Evolutionary conservation across 2,888 invertebrate species (phyloP).

Genomic region (Tiliacea citrago): DNA sequence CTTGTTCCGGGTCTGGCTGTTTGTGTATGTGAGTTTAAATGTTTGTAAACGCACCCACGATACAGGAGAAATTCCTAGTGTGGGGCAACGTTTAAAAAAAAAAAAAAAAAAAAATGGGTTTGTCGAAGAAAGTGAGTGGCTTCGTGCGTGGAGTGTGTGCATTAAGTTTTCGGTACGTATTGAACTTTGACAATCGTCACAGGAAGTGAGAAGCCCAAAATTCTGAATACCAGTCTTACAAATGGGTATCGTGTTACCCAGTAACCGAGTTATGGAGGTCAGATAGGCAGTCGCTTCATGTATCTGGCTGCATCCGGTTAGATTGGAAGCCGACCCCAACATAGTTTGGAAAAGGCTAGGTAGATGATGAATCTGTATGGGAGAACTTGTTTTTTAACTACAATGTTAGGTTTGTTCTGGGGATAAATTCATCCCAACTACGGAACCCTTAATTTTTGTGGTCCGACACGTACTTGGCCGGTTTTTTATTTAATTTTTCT

Average conservation of each 20-base stretch:
- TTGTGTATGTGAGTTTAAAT: too few species aligned
- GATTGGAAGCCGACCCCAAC: neutral
- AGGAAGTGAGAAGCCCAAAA: too few species aligned
- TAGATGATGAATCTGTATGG: neutral
- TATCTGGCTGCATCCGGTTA: neutral
- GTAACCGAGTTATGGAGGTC: neutral
- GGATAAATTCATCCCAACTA: too few species aligned
- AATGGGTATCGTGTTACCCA: neutral
- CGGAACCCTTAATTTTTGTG: too few species aligned
- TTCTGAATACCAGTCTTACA: neutral
- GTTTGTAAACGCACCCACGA: too few species aligned
- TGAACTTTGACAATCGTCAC: neutral
- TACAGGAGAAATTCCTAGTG: too few species aligned
- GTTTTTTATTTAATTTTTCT: neutral
- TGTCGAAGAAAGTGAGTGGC: constrained; percentile 34
- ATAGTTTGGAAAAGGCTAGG: neutral
- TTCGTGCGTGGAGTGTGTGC: neutral
- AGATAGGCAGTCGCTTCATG: neutral
- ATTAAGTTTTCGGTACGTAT: neutral
- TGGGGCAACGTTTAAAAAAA: too few species aligned
- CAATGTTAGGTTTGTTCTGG: too few species aligned
- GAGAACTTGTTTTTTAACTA: too few species aligned
- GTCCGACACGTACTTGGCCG: too few species aligned
- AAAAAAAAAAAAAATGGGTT: too few species aligned
- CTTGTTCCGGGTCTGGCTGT: too few species aligned